Evolutionary conservation across 2,888 invertebrate genomes (phyloP), one percentile per base, ranked within the genome.

Genomic region (Leucoma salicis): DNA sequence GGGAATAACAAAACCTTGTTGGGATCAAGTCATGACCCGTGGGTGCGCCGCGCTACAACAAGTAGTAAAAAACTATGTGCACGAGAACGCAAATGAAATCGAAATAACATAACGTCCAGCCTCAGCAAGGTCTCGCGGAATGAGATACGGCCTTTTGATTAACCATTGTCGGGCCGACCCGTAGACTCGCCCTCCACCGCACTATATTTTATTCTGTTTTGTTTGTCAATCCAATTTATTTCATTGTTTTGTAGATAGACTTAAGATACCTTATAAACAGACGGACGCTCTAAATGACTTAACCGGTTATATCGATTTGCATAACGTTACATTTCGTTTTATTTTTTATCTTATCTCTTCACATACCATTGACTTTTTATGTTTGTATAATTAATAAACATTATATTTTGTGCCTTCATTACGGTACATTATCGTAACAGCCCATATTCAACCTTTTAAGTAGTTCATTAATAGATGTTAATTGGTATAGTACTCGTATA

Each of bases 1-100:
- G 62, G 76, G 78, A 74, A 80, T 77, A 82, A 86, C 84, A 86
- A 87, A 83, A 79, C 67, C 61, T 54, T 61, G 57, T 46, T 63
- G 68, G 77, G 79, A 78, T 79, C 78, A 74, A 72, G 75, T 66
- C 74, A 72, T 84, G 85, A 88, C 88, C 87, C 74, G 71, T 74
- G 70, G 61, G 74, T 73, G 66, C 66, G 71, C 63, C 66, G 66
- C 66, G 65, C 53, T 59, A 65, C 64, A 76, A 73, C 62, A 77
- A 71, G 66, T 75, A 64, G 62, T 72, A 83, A 82, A 83, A 82
- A 81, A 78, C 70, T 46, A 49, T 57, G 61, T 68, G 78, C 87
- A 83, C 84, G 86, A 83, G 79, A 82, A 85, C 78, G 86, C 86
- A 88, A 89, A 88, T 88, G 88, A 86, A 87, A 88, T 85, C 87